phyloP scores from a whole-genome alignment of 2,797 vertebrate species.

The Rhabdomys pumilio region DNA sequence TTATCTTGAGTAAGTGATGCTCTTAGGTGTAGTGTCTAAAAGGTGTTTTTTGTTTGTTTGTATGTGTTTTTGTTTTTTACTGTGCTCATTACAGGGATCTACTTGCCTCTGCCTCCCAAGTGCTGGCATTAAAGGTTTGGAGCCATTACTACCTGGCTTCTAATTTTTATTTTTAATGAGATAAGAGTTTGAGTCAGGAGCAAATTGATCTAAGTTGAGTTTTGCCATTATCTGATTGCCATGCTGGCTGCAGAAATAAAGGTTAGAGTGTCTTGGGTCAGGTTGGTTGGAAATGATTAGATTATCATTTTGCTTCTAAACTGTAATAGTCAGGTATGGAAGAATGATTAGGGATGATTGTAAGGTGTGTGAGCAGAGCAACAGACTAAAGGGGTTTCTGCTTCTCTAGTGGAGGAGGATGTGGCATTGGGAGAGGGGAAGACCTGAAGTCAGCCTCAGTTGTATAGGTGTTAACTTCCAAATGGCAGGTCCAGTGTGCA shows the following conservation, averaged over 20 bases:
- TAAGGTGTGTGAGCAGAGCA: constrained; percentile 1
- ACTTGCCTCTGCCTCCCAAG: background rate
- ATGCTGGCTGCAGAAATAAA: constrained; percentile 44
- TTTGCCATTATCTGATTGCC: constrained; percentile 5
- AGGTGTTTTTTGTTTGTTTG: background rate
- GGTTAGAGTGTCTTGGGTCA: constrained; percentile 33
- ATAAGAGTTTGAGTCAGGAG: background rate
- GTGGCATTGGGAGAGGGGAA: background rate
- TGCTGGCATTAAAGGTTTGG: background rate
- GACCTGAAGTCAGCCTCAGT: constrained; percentile 50
- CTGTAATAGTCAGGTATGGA: background rate
- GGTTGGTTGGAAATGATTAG: background rate
- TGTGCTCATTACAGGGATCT: background rate
- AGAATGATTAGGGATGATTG: background rate
- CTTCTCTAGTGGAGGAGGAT: background rate
- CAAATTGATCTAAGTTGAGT: constrained; percentile 23
- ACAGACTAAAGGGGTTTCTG: background rate
- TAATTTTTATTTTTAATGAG: constrained; percentile 39
- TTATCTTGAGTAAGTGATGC: background rate
- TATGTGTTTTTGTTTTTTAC: background rate
- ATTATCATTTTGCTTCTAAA: constrained; percentile 45
- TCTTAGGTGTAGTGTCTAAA: background rate
- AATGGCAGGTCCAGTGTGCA: constrained; percentile 8
- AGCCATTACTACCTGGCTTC: background rate
- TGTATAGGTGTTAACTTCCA: constrained; percentile 57